Evolutionary conservation across 2,888 invertebrate genomes (phyloP).

Genomic region (Laspeyria flexula): DNA sequence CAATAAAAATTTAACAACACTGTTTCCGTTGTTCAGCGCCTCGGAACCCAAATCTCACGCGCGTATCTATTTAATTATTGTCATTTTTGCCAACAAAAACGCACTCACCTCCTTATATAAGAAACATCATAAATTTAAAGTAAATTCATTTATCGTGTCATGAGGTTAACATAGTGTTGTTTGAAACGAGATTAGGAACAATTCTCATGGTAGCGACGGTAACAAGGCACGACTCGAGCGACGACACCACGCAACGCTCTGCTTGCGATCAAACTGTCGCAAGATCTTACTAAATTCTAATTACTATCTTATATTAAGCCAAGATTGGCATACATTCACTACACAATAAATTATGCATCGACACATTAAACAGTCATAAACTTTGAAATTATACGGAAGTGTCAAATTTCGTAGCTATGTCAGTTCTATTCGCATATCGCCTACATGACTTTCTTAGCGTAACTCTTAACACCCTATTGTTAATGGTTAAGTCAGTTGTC

Average conservation of each 20-base stretch:
- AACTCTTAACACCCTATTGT: constrained; percentile 34
- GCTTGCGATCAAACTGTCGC: constrained; percentile 40
- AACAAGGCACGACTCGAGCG: constrained; percentile 12
- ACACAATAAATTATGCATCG: neutral
- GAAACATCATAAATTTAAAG: neutral
- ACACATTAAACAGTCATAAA: constrained; percentile 3
- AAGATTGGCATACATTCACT: constrained; percentile 9
- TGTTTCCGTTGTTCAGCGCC: neutral
- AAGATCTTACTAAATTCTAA: constrained; percentile 43
- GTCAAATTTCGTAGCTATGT: constrained; percentile 25
- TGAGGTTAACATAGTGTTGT: constrained; percentile 10
- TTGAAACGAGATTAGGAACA: constrained; percentile 19
- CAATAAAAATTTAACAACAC: neutral
- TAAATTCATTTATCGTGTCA: constrained; percentile 6
- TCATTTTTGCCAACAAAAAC: constrained; percentile 1
- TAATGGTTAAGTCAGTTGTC: constrained; percentile 14
- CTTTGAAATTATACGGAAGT: constrained; percentile 23
- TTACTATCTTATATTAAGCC: constrained; percentile 18
- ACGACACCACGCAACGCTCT: constrained; percentile 23
- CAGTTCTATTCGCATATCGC: constrained; percentile 28
- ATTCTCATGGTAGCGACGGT: constrained; percentile 32
- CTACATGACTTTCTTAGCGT: constrained; percentile 24
- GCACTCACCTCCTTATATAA: constrained; percentile 1
- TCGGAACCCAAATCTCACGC: constrained; percentile 2
- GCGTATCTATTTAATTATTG: constrained; percentile 1